Evolutionary conservation across 2,888 invertebrate genomes (phyloP).

Genomic region (Plagodis pulveraria): DNA sequence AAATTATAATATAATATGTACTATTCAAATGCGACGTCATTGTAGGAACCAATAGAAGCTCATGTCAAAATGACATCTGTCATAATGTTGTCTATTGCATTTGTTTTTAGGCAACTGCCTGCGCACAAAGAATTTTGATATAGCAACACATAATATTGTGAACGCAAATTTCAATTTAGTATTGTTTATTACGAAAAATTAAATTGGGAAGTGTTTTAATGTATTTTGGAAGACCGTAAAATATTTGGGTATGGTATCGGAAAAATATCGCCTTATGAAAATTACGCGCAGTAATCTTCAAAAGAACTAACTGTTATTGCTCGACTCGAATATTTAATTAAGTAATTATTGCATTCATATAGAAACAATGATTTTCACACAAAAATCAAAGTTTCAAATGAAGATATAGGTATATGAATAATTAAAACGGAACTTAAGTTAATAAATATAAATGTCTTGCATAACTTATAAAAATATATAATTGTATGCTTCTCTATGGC

Average conservation of each 20-base stretch:
- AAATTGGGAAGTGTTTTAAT: not conserved
- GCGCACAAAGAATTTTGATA: not conserved
- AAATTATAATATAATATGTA: slow-evolving; percentile 34
- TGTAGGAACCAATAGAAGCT: slow-evolving; percentile 37
- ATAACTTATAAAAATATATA: slow-evolving; percentile 7
- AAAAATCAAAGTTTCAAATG: slow-evolving; percentile 13
- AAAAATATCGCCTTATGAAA: slow-evolving; percentile 19
- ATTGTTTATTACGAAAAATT: slow-evolving; percentile 2
- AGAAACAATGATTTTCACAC: slow-evolving; percentile 16
- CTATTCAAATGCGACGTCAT: slow-evolving; percentile 27
- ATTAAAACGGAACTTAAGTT: slow-evolving; percentile 2
- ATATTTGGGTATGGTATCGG: slow-evolving; percentile 5
- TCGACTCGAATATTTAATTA: slow-evolving; percentile 8
- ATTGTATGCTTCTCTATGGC: slow-evolving; percentile 22
- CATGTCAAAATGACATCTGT: slow-evolving; percentile 27
- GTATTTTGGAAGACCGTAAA: not conserved
- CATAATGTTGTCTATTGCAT: slow-evolving; percentile 10
- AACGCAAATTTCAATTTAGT: slow-evolving; percentile 2
- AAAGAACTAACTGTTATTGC: slow-evolving; percentile 19
- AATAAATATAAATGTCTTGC: slow-evolving; percentile 7
- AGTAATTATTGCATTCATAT: slow-evolving; percentile 26
- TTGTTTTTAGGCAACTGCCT: slow-evolving; percentile 7
- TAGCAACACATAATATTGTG: slow-evolving; percentile 7
- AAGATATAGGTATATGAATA: slow-evolving; percentile 2
- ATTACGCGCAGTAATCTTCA: slow-evolving; percentile 21